Evolutionary conservation across 2,888 invertebrate species (phyloP), one percentile per base, ranked within the genome.

Genomic region (Orthonevra nobilis): DNA sequence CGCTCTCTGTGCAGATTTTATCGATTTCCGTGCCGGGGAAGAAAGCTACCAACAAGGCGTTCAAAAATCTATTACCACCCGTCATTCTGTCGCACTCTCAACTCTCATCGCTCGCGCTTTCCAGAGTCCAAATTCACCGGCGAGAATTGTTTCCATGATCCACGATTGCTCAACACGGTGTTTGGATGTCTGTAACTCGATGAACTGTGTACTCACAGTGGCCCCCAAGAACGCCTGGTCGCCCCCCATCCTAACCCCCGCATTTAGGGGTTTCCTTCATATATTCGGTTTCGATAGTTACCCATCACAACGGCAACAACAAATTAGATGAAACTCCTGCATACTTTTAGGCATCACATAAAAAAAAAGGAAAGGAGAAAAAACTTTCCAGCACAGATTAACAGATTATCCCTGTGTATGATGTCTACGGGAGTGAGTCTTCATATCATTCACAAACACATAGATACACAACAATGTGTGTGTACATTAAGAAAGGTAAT

Each of bases 71-170:
- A 23, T 23, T n/a, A n/a, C 34, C 30, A 54, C 20, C 38, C 20
- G 56, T 26, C 14, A 14, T 68, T 68, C 46, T 44, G 26, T 69
- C 34, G 17, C 32, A 42, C 44, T 38, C 19, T 44, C 20, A 20
- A 23, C 5, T 38, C 34, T 34, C 17, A 4, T 9, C 48, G 42
- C 28, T 28, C 34, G 32, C 34, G 32, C 48, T 12, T 77, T 77
- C 77, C 77, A 77, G 50, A 52, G 44, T 42, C 60, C 60, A 70
- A 50, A 70, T 77, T 77, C 77, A 77, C 46, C 50, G 50, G 23
- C 20, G 15, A 12, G 7, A 34, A 36, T 4, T 34, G 20, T 44
- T 54, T 14, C 19, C 3, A 14, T n/a, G n/a, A n/a, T n/a, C n/a
- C n/a, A n/a, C n/a, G n/a, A n/a, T n/a, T n/a, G 9, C 19, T 17